phyloP scores from a whole-genome alignment of 2,888 invertebrate species.

The Tupiocoris notatus region DNA sequence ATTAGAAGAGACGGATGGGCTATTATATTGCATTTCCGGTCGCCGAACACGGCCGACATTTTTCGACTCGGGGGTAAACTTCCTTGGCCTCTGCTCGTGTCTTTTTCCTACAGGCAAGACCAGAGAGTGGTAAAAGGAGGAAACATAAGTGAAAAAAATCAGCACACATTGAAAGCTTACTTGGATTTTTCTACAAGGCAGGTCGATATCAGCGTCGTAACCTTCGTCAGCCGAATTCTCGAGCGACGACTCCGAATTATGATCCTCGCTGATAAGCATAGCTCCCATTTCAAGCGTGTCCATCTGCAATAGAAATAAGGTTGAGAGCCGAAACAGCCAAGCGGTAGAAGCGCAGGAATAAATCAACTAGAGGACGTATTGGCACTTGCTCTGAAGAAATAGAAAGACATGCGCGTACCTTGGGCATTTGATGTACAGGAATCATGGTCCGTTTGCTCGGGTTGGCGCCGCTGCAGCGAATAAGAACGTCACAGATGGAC shows the following conservation, averaged over 20 bases:
- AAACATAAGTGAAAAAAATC: background rate
- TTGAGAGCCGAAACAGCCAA: no score
- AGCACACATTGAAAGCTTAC: constrained; percentile 20
- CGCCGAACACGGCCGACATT: constrained; percentile 50
- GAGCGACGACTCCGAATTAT: constrained; percentile 45
- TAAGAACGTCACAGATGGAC: constrained; percentile 48
- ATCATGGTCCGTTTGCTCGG: constrained; percentile 58
- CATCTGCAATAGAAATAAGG: constrained; percentile 53
- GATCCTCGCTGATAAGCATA: constrained; percentile 54
- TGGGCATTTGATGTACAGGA: constrained; percentile 58
- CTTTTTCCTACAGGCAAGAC: constrained; percentile 32
- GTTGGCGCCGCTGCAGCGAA: constrained; percentile 50
- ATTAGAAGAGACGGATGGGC: constrained; percentile 63
- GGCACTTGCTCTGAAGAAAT: no score
- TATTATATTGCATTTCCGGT: constrained; percentile 53
- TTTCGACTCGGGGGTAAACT: constrained; percentile 50
- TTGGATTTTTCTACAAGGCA: constrained; percentile 51
- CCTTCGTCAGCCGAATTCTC: constrained; percentile 60
- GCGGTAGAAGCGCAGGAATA: no score
- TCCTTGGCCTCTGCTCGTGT: constrained; percentile 40
- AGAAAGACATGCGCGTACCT: constrained; percentile 55
- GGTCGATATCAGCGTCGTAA: constrained; percentile 66
- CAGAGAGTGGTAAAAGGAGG: background rate
- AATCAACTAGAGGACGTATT: no score
- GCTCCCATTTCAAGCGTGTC: constrained; percentile 53